phyloP scores from a whole-genome alignment of 1,140 invertebrate genomes.

The Trissolcus basalis region DNA sequence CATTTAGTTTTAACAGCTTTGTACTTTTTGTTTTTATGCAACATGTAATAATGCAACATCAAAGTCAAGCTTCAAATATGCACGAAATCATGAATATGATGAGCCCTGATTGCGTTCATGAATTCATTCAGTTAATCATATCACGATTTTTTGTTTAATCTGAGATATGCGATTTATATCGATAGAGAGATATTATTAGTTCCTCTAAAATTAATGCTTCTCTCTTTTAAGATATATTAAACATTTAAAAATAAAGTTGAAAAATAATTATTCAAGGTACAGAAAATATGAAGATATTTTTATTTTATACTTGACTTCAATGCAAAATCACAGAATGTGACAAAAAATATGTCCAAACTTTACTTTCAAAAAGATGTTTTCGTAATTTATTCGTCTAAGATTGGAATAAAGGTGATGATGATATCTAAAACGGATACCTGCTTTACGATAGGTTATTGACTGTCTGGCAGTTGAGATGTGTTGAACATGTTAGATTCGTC shows the following conservation, averaged over 20 bases:
- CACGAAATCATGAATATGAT: no score
- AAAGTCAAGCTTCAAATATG: background rate
- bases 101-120: no score
- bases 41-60: background rate
- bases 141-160: no score
- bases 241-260: no score
- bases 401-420: conserved; percentile 50
- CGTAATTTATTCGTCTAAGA: conserved; percentile 54
- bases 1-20: conserved; percentile 46
- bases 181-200: no score
- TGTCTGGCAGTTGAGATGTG: conserved; percentile 60
- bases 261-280: no score
- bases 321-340: conserved; percentile 15
- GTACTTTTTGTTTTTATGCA: conserved; percentile 24
- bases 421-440: conserved; percentile 63
- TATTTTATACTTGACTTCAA: conserved; percentile 6
- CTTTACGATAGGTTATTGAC: conserved; percentile 62
- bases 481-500: conserved; percentile 62
- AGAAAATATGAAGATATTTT: no score
- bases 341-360: conserved; percentile 39
- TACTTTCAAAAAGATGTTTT: conserved; percentile 36
- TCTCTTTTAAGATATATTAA: no score
- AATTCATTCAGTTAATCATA: no score
- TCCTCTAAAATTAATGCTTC: no score
- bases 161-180: no score